Percentiles rank a stretch among this genome's conserved stretches.
Conservation (phyloP, 2,113 vertebrate species). For the Hyperoodon ampullatus region DNA sequence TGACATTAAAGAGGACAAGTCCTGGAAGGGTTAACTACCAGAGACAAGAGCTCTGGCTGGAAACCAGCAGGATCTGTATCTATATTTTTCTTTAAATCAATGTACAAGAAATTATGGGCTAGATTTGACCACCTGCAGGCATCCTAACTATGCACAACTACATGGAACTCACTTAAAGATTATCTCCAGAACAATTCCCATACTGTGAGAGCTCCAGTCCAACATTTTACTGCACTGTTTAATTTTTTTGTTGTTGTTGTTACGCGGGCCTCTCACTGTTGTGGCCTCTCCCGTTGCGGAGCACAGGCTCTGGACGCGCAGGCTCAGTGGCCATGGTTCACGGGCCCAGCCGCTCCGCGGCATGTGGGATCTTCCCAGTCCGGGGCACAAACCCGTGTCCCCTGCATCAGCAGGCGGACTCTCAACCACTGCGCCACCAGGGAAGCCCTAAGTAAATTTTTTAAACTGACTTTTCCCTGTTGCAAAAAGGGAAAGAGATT, state of each 20-base stretch:
- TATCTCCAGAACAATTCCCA: background rate
- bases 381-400: no score
- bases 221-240: background rate
- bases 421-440: no score
- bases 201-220: no score
- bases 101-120: background rate
- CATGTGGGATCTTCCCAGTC: no score
- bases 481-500: background rate
- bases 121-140: background rate
- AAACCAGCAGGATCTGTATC: background rate
- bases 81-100: constrained; percentile 9
- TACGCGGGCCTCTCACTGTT: no score
- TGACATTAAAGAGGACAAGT: background rate
- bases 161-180: background rate
- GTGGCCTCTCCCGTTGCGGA: no score
- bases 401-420: no score
- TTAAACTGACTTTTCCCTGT: background rate
- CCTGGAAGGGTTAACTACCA: background rate
- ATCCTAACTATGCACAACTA: background rate
- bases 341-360: no score
- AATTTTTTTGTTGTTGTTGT: no score
- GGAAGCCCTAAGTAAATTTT: background rate
- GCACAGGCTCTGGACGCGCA: no score
- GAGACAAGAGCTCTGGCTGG: background rate
- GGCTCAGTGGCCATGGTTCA: no score